Evolutionary conservation across 2,797 vertebrate genomes (phyloP).

Genomic region (Odontamblyopus lacepedii): DNA sequence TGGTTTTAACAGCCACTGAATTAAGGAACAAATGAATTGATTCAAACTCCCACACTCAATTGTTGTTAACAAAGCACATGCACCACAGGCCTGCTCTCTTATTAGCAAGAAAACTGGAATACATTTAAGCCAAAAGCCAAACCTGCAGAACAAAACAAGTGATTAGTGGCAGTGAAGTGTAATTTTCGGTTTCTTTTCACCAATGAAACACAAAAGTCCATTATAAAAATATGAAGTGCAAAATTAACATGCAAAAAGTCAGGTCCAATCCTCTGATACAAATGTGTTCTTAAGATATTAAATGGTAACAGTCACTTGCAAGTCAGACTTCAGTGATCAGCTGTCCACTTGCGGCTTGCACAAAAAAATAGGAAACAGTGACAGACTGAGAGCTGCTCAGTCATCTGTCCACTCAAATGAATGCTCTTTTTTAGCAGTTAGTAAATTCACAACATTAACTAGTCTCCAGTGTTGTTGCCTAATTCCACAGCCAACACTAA

Average conservation of each 20-base stretch:
- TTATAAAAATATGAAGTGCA: neutral
- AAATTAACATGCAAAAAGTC: neutral
- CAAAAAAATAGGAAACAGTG: neutral
- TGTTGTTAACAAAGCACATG: conserved; percentile 7
- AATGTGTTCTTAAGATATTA: neutral
- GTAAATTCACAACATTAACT: conserved; percentile 62
- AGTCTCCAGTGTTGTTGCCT: conserved; percentile 40
- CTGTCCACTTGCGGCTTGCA: conserved; percentile 16
- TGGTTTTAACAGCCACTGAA: neutral
- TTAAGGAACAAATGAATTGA: neutral
- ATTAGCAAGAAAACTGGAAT: conserved; percentile 19
- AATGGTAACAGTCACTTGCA: neutral
- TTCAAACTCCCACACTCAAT: conserved; percentile 2
- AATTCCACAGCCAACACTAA: conserved; percentile 32
- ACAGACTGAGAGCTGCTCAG: conserved; percentile 25
- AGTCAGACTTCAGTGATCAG: conserved; percentile 11
- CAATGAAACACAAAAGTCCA: neutral
- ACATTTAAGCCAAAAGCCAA: conserved; percentile 40
- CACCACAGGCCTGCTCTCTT: neutral
- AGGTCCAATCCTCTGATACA: neutral
- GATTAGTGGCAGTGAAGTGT: conserved; percentile 35
- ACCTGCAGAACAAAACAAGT: conserved; percentile 27
- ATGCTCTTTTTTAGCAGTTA: conserved; percentile 37
- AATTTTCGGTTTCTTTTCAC: conserved; percentile 18
- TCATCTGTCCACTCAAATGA: conserved; percentile 39